Conservation (phyloP, 2,888 invertebrate genomes). For the Schizotus pectinicornis region DNA sequence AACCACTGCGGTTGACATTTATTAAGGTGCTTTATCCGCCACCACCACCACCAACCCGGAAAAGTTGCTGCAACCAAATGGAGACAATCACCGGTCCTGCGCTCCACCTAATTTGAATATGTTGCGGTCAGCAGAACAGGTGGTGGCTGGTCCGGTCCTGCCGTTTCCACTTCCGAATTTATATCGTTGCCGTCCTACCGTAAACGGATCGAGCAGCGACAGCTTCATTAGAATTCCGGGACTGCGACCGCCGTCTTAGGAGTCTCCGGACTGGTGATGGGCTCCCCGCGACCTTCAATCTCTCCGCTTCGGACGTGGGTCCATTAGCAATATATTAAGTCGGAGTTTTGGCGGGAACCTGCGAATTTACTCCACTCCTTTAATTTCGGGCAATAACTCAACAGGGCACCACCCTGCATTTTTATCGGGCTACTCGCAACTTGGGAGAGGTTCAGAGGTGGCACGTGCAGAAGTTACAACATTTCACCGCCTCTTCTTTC, state of each 20-base stretch:
- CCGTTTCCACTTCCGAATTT: no score
- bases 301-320: constrained; percentile 20
- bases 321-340: constrained; percentile 28
- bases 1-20: constrained; percentile 4
- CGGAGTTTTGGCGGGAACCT: constrained; percentile 10
- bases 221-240: constrained; percentile 25
- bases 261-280: constrained; percentile 1
- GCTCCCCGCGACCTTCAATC: constrained; percentile 15
- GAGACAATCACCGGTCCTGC: no score
- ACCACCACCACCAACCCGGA: not conserved
- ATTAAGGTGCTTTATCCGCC: not conserved
- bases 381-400: no score
- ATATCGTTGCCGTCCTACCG: not conserved
- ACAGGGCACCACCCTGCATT: no score
- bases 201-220: constrained; percentile 20
- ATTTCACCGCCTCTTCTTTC: no score
- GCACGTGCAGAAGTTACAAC: no score
- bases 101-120: no score
- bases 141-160: no score
- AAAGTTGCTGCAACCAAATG: no score
- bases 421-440: not conserved
- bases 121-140: no score
- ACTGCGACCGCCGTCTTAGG: constrained; percentile 9
- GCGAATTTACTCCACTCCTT: no score
- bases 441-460: no score